phyloP scores from a whole-genome alignment of 2,888 invertebrate species.

The Theodoxus fluviatilis region DNA sequence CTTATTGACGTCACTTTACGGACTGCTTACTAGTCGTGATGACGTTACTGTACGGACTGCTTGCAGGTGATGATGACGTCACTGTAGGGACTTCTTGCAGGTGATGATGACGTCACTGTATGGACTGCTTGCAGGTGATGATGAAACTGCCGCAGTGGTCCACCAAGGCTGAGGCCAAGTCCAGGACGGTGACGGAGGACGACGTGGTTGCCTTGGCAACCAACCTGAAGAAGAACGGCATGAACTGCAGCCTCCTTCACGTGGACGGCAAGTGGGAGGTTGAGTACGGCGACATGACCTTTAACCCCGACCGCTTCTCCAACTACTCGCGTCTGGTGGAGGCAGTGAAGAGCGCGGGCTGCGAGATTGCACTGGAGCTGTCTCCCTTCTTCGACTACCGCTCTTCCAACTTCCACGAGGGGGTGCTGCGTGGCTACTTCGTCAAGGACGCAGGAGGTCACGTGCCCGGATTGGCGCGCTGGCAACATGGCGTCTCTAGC shows the following conservation, averaged over 20 bases:
- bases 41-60: no score
- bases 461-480: conserved; percentile 66
- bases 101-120: conserved; percentile 38
- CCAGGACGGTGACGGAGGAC: conserved; percentile 72
- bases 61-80: conserved; percentile 78
- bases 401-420: conserved; percentile 76
- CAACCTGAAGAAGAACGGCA: conserved; percentile 32
- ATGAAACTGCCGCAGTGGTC: conserved; percentile 86
- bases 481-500: conserved; percentile 77
- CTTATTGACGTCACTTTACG: no score
- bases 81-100: conserved; percentile 72
- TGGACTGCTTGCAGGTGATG: conserved; percentile 72
- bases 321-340: conserved; percentile 40
- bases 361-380: conserved; percentile 37
- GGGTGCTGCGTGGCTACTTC: conserved; percentile 70
- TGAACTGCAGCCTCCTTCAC: conserved; percentile 68
- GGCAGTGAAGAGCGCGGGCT: conserved; percentile 28
- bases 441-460: conserved; percentile 44
- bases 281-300: conserved; percentile 82
- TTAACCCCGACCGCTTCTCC: conserved; percentile 69
- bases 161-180: conserved; percentile 80
- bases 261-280: conserved; percentile 86
- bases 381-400: conserved; percentile 46
- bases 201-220: conserved; percentile 39
- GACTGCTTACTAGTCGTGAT: no score